Evolutionary conservation across 2,888 invertebrate species (phyloP).

Genomic region (Metacarcinus magister): DNA sequence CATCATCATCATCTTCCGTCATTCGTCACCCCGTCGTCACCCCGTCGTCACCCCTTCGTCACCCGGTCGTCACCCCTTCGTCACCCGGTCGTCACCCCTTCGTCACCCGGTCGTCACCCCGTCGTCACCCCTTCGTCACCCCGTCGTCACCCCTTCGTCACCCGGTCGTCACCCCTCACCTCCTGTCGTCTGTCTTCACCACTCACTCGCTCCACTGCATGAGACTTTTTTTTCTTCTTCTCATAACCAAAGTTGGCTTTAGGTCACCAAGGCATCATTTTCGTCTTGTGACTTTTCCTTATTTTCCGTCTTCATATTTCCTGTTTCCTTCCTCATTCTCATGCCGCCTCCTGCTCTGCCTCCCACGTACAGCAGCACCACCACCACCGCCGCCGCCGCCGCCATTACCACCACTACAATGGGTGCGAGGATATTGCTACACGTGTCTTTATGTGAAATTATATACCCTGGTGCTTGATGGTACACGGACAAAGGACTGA

Average conservation of each 20-base stretch:
- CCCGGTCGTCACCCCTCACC: neutral
- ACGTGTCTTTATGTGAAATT: neutral
- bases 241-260: neutral
- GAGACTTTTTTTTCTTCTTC: neutral
- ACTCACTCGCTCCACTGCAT: neutral
- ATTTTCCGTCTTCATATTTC: neutral
- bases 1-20: neutral
- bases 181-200: neutral
- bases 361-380: neutral
- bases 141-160: neutral
- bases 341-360: neutral
- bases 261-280: neutral
- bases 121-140: no score
- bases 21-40: neutral
- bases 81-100: neutral
- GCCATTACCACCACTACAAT: neutral
- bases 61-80: neutral
- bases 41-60: neutral
- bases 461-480: neutral
- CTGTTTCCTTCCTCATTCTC: neutral
- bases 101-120: no score
- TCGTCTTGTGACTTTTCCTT: slow-evolving; percentile 17
- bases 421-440: neutral
- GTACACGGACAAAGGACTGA: neutral
- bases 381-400: neutral